Percentiles rank a stretch among this genome's conserved stretches.
Conservation (phyloP, 2,888 invertebrate genomes). For the Drosophila picticornis region DNA sequence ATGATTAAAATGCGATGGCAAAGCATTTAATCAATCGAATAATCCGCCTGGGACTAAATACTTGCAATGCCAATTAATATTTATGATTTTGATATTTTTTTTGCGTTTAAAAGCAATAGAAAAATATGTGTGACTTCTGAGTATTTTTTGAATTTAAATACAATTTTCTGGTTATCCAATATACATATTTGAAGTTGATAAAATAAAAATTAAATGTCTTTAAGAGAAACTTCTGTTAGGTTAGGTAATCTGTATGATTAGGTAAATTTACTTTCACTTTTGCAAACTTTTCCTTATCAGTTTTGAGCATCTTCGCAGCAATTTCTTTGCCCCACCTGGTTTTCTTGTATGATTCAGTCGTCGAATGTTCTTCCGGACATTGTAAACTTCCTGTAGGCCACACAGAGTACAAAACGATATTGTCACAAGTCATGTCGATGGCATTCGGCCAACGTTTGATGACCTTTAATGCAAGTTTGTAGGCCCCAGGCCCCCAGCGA, state of each 20-base stretch:
- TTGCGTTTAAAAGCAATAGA: neutral
- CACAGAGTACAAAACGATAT: conserved; percentile 69
- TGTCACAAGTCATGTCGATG: conserved; percentile 39
- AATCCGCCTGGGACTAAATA: neutral
- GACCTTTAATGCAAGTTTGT: conserved; percentile 67
- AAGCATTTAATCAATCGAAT: neutral
- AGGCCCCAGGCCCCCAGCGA: neutral
- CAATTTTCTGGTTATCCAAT: neutral
- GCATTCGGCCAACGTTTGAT: conserved; percentile 64
- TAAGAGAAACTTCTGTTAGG: neutral
- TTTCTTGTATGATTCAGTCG: conserved; percentile 7
- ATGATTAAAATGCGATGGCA: neutral
- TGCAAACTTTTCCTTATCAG: neutral
- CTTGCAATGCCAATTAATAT: neutral
- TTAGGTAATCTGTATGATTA: no score
- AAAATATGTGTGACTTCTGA: neutral
- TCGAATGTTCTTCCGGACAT: conserved; percentile 43
- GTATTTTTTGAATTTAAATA: neutral
- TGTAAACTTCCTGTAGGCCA: conserved; percentile 64
- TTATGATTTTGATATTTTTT: neutral
- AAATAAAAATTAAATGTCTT: neutral
- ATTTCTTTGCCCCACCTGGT: neutral
- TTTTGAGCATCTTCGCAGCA: neutral
- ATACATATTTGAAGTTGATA: neutral
- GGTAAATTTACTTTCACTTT: no score